Percentiles rank a stretch among this genome's conserved stretches.
Conservation (phyloP, 2,888 invertebrate species). For the Pediacus dermestoides region DNA sequence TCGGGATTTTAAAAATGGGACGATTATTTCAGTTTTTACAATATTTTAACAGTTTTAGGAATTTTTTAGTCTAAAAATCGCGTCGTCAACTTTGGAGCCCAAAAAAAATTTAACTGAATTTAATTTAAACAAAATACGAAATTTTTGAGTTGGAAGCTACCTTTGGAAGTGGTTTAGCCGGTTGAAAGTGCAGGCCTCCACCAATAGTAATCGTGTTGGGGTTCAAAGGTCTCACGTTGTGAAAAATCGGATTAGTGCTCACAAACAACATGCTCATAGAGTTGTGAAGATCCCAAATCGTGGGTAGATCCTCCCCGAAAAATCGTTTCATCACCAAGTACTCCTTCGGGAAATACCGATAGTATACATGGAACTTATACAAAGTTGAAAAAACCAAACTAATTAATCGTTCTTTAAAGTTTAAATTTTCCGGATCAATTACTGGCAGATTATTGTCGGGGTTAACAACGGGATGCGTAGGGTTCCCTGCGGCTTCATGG, state of each 20-base stretch:
- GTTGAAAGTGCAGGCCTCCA: slow-evolving; percentile 35
- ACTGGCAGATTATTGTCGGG: slow-evolving; percentile 37
- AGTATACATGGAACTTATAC: slow-evolving; percentile 13
- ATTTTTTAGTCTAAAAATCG: too few species aligned
- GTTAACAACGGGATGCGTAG: slow-evolving; percentile 39
- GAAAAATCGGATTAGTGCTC: slow-evolving; percentile 40
- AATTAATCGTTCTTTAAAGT: slow-evolving; percentile 34
- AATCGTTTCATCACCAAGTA: slow-evolving; percentile 28
- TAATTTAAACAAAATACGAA: too few species aligned
- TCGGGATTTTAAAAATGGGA: too few species aligned
- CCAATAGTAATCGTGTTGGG: slow-evolving; percentile 41
- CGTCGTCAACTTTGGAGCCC: too few species aligned
- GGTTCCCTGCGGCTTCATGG: slow-evolving; percentile 40
- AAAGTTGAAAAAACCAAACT: slow-evolving; percentile 23
- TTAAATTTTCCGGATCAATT: slow-evolving; percentile 26
- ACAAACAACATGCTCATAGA: slow-evolving; percentile 41
- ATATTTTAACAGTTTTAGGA: too few species aligned
- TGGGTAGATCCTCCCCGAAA: slow-evolving; percentile 38
- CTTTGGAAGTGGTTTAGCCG: slow-evolving; percentile 30
- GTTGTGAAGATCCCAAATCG: slow-evolving; percentile 30
- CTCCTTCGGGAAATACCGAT: slow-evolving; percentile 16
- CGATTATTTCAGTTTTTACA: too few species aligned
- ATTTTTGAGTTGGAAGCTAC: too few species aligned
- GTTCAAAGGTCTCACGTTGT: slow-evolving; percentile 35
- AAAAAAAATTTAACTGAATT: too few species aligned